A percentile compares a stretch with the other conserved stretches of the same genome.
Conservation (phyloP, 1,140 invertebrate genomes). For the Thaumetopoea pityocampa region DNA sequence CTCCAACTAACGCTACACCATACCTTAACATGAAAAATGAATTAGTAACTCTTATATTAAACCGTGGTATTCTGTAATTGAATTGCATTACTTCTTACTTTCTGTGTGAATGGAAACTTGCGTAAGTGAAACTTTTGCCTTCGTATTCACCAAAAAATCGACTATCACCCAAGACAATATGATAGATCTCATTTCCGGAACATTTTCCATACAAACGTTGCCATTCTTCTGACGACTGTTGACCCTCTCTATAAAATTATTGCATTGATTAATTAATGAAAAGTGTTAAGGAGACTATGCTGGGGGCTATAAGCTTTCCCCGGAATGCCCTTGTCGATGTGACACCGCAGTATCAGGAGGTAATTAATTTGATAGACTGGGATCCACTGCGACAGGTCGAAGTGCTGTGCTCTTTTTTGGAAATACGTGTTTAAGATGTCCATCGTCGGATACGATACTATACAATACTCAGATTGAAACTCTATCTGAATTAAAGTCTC, state of each 20-base stretch:
- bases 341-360: too few species aligned
- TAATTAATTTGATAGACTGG: too few species aligned
- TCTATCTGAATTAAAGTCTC: too few species aligned
- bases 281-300: neutral
- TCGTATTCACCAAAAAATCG: conserved; percentile 98
- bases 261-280: neutral
- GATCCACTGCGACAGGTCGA: too few species aligned
- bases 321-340: too few species aligned
- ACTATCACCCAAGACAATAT: conserved; percentile 95
- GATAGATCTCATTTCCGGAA: conserved; percentile 99
- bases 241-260: conserved; percentile 88
- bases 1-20: conserved; percentile 96
- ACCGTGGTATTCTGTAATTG: neutral
- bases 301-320: too few species aligned
- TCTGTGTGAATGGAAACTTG: conserved; percentile 98
- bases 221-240: conserved; percentile 98
- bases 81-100: conserved; percentile 83
- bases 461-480: too few species aligned
- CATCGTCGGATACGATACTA: too few species aligned
- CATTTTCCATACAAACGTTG: conserved; percentile 97
- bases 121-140: conserved; percentile 98
- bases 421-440: too few species aligned
- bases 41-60: neutral
- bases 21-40: conserved; percentile 79
- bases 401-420: too few species aligned